A percentile compares a stretch with the other conserved stretches of the same genome.
These are phyloP conservation scores for Caradrina clavipalpis DNA, from an alignment of 2,888 invertebrate genomes.

Conservation along the genomic window DNA sequence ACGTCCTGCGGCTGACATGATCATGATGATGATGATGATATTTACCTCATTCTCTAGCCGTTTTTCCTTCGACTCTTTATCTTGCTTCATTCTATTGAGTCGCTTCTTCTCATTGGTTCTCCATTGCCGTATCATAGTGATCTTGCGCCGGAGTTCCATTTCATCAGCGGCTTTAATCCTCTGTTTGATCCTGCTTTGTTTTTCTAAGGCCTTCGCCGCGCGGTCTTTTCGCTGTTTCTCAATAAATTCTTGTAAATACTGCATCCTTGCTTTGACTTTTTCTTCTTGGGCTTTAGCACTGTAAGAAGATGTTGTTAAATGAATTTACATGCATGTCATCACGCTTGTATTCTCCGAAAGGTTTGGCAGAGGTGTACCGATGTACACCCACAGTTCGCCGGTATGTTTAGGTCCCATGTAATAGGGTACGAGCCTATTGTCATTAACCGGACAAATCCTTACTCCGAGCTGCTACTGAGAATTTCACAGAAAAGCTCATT, in stretches of 20 bases:
- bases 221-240: conserved; percentile 81
- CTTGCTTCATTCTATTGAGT: conserved; percentile 77
- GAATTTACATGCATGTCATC: too few species aligned
- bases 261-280: conserved; percentile 82
- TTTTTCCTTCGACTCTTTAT: conserved; percentile 77
- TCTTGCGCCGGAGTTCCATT: conserved; percentile 85
- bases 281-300: conserved; percentile 85
- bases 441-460: too few species aligned
- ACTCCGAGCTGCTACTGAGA: too few species aligned
- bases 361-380: too few species aligned
- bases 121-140: conserved; percentile 87
- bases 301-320: conserved; percentile 12
- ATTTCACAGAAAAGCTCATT: too few species aligned
- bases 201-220: conserved; percentile 76
- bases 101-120: conserved; percentile 84
- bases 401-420: too few species aligned
- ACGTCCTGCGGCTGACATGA: too few species aligned
- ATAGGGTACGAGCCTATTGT: too few species aligned
- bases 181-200: conserved; percentile 82
- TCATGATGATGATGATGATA: too few species aligned
- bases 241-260: conserved; percentile 82
- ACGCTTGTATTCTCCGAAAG: too few species aligned
- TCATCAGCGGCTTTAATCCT: conserved; percentile 86
- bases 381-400: too few species aligned
- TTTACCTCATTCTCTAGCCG: conserved; percentile 79